phyloP scores from a whole-genome alignment of 2,797 vertebrate species.

The Aulostomus chinensis region DNA sequence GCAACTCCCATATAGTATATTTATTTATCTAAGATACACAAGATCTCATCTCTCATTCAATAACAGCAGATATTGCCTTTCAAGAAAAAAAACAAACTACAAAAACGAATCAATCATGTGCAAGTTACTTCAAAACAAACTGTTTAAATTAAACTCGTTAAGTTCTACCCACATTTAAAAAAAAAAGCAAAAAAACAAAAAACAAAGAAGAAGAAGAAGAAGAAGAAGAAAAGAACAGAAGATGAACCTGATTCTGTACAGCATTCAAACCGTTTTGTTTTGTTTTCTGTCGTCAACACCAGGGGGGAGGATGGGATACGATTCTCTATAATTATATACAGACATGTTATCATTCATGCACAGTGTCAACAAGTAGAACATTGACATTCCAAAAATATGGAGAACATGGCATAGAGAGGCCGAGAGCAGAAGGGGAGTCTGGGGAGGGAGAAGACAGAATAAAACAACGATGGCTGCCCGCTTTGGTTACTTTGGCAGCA shows the following conservation, averaged over 20 bases:
- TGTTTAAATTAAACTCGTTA: slow-evolving; percentile 54
- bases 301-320: slow-evolving; percentile 74
- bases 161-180: slow-evolving; percentile 52
- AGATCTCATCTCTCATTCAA: slow-evolving; percentile 72
- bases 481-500: slow-evolving; percentile 55
- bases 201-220: slow-evolving; percentile 39
- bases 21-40: slow-evolving; percentile 73
- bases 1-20: slow-evolving; percentile 72
- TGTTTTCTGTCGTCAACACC: slow-evolving; percentile 60
- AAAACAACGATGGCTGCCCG: slow-evolving; percentile 37
- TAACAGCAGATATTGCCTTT: slow-evolving; percentile 87
- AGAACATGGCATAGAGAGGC: slow-evolving; percentile 72
- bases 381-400: slow-evolving; percentile 90
- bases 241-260: slow-evolving; percentile 76
- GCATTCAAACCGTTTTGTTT: slow-evolving; percentile 74
- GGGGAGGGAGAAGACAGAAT: slow-evolving; percentile 33
- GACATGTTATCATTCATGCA: slow-evolving; percentile 95
- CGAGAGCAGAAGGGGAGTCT: slow-evolving; percentile 41
- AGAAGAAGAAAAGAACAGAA: slow-evolving; percentile 42
- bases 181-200: slow-evolving; percentile 30
- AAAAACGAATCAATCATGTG: slow-evolving; percentile 64
- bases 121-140: slow-evolving; percentile 66
- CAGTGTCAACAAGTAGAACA: slow-evolving; percentile 92
- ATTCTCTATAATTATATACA: slow-evolving; percentile 89
- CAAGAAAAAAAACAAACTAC: slow-evolving; percentile 34